A percentile compares a stretch with the other conserved stretches of the same genome.
These are phyloP conservation scores for Chirona hameri DNA, from an alignment of 2,888 invertebrate genomes.

Conservation along the genomic window DNA sequence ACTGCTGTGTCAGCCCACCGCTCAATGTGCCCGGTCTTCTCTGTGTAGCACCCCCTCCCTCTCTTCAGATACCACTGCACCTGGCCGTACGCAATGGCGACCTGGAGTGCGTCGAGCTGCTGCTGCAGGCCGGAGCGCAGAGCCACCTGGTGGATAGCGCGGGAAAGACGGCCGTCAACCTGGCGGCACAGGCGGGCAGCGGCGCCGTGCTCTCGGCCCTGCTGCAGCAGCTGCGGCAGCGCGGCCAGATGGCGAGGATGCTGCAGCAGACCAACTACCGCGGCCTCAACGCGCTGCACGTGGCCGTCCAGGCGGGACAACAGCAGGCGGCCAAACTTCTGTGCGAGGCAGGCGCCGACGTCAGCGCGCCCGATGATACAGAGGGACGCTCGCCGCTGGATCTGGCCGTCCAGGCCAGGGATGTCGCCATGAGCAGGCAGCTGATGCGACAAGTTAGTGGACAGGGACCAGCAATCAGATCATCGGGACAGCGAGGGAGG, in stretches of 20 bases:
- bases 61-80: constrained; percentile 60
- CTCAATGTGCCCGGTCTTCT: too few species aligned
- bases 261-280: constrained; percentile 8
- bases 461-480: neutral
- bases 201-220: neutral
- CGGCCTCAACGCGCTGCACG: neutral
- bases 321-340: neutral
- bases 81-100: constrained; percentile 61
- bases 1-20: too few species aligned
- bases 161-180: constrained; percentile 40
- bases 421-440: constrained; percentile 50
- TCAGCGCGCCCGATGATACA: neutral
- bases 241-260: neutral
- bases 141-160: constrained; percentile 48
- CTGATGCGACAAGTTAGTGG: constrained; percentile 43
- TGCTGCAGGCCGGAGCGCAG: constrained; percentile 52
- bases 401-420: constrained; percentile 60
- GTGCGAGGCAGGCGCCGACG: neutral
- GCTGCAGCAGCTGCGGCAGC: neutral
- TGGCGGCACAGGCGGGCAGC: constrained; percentile 31
- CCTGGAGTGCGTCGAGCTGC: constrained; percentile 49
- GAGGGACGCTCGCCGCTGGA: constrained; percentile 53
- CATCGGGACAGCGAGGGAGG: neutral
- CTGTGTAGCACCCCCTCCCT: neutral
- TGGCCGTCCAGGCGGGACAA: neutral